Evolutionary conservation across 2,888 invertebrate genomes (phyloP).

Genomic region (Microdon myrmicae): DNA sequence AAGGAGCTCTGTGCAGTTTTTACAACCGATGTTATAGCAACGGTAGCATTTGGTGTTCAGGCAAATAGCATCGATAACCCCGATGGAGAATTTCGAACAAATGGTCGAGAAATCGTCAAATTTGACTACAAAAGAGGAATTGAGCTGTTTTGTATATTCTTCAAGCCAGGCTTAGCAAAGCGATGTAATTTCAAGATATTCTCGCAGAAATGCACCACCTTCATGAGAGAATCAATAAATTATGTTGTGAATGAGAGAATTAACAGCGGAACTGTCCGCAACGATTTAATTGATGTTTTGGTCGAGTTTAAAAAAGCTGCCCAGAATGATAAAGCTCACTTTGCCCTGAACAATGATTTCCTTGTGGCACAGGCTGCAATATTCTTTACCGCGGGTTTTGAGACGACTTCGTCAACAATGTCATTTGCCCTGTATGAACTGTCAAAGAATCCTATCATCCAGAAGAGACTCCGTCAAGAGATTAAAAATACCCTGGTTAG

Average conservation of each 20-base stretch:
- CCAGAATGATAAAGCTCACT: slow-evolving; percentile 27
- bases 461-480: slow-evolving; percentile 61
- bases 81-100: slow-evolving; percentile 65
- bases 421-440: slow-evolving; percentile 61
- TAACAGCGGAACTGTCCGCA: slow-evolving; percentile 61
- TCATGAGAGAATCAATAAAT: slow-evolving; percentile 64
- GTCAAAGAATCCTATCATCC: slow-evolving; percentile 59
- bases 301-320: slow-evolving; percentile 62
- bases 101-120: slow-evolving; percentile 64
- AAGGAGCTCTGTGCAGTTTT: slow-evolving; percentile 62
- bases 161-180: slow-evolving; percentile 59
- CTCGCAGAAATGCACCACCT: slow-evolving; percentile 56
- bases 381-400: slow-evolving; percentile 54
- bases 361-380: slow-evolving; percentile 53
- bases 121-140: slow-evolving; percentile 51
- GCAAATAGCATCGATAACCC: slow-evolving; percentile 66
- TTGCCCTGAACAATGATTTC: slow-evolving; percentile 55
- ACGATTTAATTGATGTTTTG: slow-evolving; percentile 69
- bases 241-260: slow-evolving; percentile 66
- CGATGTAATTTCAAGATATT: slow-evolving; percentile 59
- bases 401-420: slow-evolving; percentile 59
- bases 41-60: slow-evolving; percentile 67
- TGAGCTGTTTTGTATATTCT: slow-evolving; percentile 60
- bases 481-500: slow-evolving; percentile 56
- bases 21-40: slow-evolving; percentile 67